These are phyloP conservation scores for Hypomecis punctinalis DNA, from an alignment of 2,888 invertebrate genomes.

Conservation along the genomic window DNA sequence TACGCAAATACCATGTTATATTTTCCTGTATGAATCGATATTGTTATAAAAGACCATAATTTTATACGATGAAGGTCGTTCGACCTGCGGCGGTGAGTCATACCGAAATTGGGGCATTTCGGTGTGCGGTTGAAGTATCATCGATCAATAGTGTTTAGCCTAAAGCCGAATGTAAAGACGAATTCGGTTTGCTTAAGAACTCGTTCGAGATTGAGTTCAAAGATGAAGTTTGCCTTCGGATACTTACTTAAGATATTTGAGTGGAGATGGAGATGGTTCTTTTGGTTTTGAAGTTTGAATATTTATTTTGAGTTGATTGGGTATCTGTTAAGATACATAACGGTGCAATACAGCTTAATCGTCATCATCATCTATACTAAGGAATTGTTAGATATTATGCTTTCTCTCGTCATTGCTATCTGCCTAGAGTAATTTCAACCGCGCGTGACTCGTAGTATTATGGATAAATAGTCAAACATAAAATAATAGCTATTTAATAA, in stretches of 20 bases:
- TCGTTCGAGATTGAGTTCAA: background rate
- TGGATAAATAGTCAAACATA: no score
- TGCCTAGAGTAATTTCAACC: no score
- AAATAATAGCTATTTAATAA: no score
- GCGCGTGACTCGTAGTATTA: no score
- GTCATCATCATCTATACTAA: no score
- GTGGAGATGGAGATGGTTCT: background rate
- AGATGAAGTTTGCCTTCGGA: background rate
- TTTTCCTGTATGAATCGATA: constrained; percentile 68
- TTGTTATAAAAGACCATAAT: constrained; percentile 69
- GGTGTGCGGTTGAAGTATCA: constrained; percentile 46
- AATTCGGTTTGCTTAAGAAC: constrained; percentile 26
- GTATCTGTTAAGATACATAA: no score
- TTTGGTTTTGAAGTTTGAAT: background rate
- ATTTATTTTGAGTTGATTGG: no score
- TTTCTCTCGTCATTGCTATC: no score
- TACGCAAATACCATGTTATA: constrained; percentile 45
- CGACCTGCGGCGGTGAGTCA: constrained; percentile 60
- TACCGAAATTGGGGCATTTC: constrained; percentile 68
- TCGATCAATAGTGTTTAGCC: constrained; percentile 35
- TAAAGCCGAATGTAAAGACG: constrained; percentile 21
- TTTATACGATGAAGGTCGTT: constrained; percentile 71
- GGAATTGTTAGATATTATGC: background rate
- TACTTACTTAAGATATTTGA: constrained; percentile 2
- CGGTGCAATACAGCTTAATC: no score